phyloP scores from a whole-genome alignment of 37 sponge, comb jelly and placozoan species.

The Beroe ovata region DNA sequence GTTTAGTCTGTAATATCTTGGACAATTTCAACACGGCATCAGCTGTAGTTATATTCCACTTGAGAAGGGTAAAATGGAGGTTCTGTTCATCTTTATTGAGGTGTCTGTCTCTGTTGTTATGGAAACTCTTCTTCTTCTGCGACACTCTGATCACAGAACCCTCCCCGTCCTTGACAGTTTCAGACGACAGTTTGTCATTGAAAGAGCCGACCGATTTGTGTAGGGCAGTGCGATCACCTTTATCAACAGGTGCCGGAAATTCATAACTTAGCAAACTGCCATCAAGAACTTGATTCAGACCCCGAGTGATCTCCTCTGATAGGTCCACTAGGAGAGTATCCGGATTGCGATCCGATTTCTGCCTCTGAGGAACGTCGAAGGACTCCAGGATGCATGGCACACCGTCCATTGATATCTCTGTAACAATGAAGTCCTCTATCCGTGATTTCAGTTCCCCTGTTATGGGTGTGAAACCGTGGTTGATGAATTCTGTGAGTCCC shows the following conservation, averaged over 20 bases:
- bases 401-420: not conserved
- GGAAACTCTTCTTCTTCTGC: not conserved
- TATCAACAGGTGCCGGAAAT: slow-evolving; percentile 1
- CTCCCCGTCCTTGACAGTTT: slow-evolving; percentile 11
- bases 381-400: not conserved
- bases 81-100: not conserved
- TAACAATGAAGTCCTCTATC: slow-evolving; percentile 62
- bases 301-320: not conserved
- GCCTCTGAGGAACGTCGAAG: not conserved
- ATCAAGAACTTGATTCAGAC: not conserved
- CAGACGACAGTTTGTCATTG: slow-evolving; percentile 20
- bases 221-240: slow-evolving; percentile 18
- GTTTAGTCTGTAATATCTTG: slow-evolving; percentile 70
- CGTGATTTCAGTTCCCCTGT: slow-evolving; percentile 6
- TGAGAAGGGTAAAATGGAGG: slow-evolving; percentile 45
- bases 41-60: slow-evolving; percentile 36
- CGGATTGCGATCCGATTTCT: not conserved
- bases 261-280: no score
- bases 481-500: slow-evolving; percentile 4
- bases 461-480: slow-evolving; percentile 12
- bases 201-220: slow-evolving; percentile 19
- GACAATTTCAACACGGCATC: slow-evolving; percentile 28
- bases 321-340: not conserved
- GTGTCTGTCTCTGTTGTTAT: not conserved
- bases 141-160: not conserved